Evolutionary conservation across 2,888 invertebrate species (phyloP), one percentile per base, ranked within the genome.

Genomic region (Sycophila texana): DNA sequence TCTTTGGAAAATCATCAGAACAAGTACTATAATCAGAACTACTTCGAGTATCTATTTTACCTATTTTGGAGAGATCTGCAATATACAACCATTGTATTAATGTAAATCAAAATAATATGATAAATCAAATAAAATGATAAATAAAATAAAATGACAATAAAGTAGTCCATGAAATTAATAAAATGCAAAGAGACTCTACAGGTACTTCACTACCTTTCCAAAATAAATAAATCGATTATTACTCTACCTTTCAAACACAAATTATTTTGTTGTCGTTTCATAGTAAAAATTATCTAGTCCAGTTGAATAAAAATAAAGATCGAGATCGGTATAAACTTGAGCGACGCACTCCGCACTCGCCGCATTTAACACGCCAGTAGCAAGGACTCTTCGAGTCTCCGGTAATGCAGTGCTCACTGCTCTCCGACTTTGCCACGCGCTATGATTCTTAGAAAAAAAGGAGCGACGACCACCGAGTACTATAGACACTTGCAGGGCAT

Each of bases 11-110:
- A 76, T 79, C 55, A 65, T 81, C 79, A 73, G 79, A 81, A 53
- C 81, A 81, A 13, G 81, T 78, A 53, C 60, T 81, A 18, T 81
- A 81, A 49, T 79, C 26, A 7, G 81, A 78, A 61, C 20, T 49
- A 58, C 1, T 70, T 61, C 60, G 53, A 60, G 60, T n/a, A n/a
- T n/a, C 18, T 63, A 7, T 39, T 39, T 39, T 39, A 39, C 39
- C 39, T 39, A 39, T 39, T 39, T 39, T 39, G 39, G 39, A 39
- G 10, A 39, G 39, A 39, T 39, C 39, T n/a, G 39, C 39, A 47
- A 4, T 18, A n/a, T 63, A 63, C 12, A 63, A 63, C 18, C 14
- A 53, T 39, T 18, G 0, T 18, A n/a, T 13, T 60, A 60, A 26
- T 18, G 10, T 39, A 63, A 39, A 63, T 39, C n/a, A 7, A 30